Conservation (phyloP, 2,113 vertebrate species). For the Nycticebus coucang region DNA sequence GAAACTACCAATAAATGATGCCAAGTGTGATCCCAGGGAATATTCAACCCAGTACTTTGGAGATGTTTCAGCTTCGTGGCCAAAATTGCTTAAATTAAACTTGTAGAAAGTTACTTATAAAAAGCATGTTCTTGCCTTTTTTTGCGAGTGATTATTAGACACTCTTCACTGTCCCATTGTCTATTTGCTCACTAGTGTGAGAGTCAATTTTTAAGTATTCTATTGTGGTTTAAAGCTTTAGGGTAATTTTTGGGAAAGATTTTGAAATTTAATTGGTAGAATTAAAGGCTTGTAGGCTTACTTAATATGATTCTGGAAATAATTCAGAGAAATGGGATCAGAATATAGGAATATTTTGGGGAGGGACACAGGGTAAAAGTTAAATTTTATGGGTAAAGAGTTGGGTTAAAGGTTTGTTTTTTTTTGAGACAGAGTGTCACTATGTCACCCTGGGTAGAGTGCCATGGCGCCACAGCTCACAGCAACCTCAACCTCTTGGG, state of each 20-base stretch:
- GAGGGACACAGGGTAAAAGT: neutral
- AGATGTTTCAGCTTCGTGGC: neutral
- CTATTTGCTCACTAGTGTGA: neutral
- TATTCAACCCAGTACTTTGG: neutral
- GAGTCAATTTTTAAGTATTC: neutral
- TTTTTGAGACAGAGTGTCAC: too few species aligned
- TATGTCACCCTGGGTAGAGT: too few species aligned
- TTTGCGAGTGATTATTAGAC: neutral
- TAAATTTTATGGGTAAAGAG: slow-evolving; percentile 9
- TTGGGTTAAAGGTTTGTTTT: neutral
- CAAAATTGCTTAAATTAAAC: neutral
- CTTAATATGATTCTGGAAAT: slow-evolving; percentile 50
- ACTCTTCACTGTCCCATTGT: neutral
- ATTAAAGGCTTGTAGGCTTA: slow-evolving; percentile 28
- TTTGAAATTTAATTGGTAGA: slow-evolving; percentile 34
- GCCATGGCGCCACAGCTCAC: too few species aligned
- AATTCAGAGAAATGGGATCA: neutral
- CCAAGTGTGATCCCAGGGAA: neutral
- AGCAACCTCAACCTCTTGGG: too few species aligned
- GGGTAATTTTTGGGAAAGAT: neutral
- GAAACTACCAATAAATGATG: neutral
- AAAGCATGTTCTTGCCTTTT: neutral
- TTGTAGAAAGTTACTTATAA: neutral
- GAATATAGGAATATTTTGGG: neutral
- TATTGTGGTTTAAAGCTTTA: neutral